Percentiles rank a stretch among this genome's conserved stretches.
Evolutionary conservation across 2,113 vertebrate genomes (phyloP).

Genomic region (Misgurnus anguillicaudatus): DNA sequence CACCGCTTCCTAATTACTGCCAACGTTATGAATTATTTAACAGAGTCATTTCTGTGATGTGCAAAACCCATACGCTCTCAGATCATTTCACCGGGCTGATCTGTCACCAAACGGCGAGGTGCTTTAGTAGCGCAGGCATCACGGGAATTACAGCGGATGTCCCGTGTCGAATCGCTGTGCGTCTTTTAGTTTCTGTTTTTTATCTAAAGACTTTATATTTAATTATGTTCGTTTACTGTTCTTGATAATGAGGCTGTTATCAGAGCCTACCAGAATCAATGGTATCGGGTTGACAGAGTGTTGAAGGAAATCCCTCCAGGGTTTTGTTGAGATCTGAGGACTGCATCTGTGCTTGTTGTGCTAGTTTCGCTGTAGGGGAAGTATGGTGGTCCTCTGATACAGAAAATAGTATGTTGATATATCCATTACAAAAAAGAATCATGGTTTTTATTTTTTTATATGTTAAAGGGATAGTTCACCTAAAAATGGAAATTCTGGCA

Average conservation of each 20-base stretch:
- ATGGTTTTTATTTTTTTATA: no score
- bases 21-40: constrained; percentile 54
- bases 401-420: no score
- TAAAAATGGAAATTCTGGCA: no score
- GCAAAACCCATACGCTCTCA: constrained; percentile 43
- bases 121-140: constrained; percentile 39
- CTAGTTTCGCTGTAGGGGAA: background rate
- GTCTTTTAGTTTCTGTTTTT: background rate
- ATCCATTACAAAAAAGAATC: no score
- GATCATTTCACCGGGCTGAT: constrained; percentile 6
- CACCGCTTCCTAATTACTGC: constrained; percentile 42
- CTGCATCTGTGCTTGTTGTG: background rate
- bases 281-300: constrained; percentile 20
- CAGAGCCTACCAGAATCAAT: background rate
- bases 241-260: constrained; percentile 11
- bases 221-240: background rate
- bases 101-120: background rate
- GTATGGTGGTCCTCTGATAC: no score
- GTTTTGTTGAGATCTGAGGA: background rate
- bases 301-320: background rate
- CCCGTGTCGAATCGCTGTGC: background rate
- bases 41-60: constrained; percentile 45
- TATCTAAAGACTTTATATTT: background rate
- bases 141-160: background rate
- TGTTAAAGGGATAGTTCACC: no score